Evolutionary conservation across 2,113 vertebrate genomes (phyloP).

Genomic region (Helogale parvula): DNA sequence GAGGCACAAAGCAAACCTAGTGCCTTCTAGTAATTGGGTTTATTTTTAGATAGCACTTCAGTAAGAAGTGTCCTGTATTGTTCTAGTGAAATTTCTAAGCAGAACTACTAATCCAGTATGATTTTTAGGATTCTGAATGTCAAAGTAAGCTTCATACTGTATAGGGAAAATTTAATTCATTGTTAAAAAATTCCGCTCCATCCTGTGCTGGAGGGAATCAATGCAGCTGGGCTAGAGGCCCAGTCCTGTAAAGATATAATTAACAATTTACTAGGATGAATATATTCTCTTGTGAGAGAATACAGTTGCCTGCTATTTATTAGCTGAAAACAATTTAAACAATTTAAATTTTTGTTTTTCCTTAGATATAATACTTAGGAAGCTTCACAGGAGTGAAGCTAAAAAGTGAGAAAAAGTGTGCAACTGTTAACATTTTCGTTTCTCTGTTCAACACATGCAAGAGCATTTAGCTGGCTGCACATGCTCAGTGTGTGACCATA

Average conservation of each 20-base stretch:
- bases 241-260: slow-evolving; percentile 44
- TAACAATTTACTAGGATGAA: slow-evolving; percentile 57
- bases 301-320: slow-evolving; percentile 53
- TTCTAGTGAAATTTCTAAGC: not conserved
- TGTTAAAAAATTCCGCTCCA: slow-evolving; percentile 64
- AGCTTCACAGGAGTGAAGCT: not conserved
- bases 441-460: not conserved
- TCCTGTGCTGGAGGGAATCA: slow-evolving; percentile 62
- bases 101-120: slow-evolving; percentile 37
- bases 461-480: not conserved
- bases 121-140: slow-evolving; percentile 43
- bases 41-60: not conserved
- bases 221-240: slow-evolving; percentile 68
- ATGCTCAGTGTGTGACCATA: not conserved
- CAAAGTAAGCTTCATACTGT: slow-evolving; percentile 56
- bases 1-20: not conserved
- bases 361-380: not conserved
- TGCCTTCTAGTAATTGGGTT: not conserved
- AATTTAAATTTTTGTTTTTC: slow-evolving; percentile 41
- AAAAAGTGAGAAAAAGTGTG: not conserved
- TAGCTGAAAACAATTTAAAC: slow-evolving; percentile 58
- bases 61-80: not conserved
- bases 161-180: slow-evolving; percentile 76
- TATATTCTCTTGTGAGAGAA: slow-evolving; percentile 8
- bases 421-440: not conserved